Base-by-base conservation (phyloP, 2,888 invertebrate species). In the Campoplex capitator region DNA sequence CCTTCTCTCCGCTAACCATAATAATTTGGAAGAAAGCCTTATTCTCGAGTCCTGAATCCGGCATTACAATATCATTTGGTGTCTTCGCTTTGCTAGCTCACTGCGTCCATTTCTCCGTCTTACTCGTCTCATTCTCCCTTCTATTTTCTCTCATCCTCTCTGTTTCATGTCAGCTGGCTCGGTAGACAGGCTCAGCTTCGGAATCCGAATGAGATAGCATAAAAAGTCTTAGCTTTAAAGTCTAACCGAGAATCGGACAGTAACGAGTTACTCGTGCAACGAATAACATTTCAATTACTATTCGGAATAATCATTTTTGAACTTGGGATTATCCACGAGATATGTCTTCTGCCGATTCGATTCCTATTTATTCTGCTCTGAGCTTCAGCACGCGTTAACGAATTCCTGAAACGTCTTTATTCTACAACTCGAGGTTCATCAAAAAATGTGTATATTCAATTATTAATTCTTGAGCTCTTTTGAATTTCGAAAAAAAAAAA, bases 21-120 rank as follows among this genome's bases (percentile, higher is more conserved):
- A 88, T 89, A 88, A 89, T 88, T 87, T 87, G 76, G 83, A 83
- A 76, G 82, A 79, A 79, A 83, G 85, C 84, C 79, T 80, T 83
- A 86, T 86, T 86, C 83, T 86, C 80, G 76, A 86, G 83, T 73
- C 76, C 76, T 83, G 80, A 80, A 77, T 80, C 76, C 75, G 71
- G 71, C 86, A 86, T 83, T 80, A 80, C 83, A 86, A 80, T 83
- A 77, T 83, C 83, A 83, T 83, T 86, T 51, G 80, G 71, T 83
- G 76, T 83, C 83, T 83, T 75, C 67, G 28, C 83, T 70, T n/a
- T 62, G 62, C 62, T 62, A 23, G 23, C 38, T 79, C 75, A 1
- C 18, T 62, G 23, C 23, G 42, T 23, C 54, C 42, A 45, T 83
- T 76, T 67, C 54, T 76, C 45, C 35, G 9, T 71, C 73, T 45